phyloP scores from a whole-genome alignment of 2,888 invertebrate genomes.

The Machimus rusticus region DNA sequence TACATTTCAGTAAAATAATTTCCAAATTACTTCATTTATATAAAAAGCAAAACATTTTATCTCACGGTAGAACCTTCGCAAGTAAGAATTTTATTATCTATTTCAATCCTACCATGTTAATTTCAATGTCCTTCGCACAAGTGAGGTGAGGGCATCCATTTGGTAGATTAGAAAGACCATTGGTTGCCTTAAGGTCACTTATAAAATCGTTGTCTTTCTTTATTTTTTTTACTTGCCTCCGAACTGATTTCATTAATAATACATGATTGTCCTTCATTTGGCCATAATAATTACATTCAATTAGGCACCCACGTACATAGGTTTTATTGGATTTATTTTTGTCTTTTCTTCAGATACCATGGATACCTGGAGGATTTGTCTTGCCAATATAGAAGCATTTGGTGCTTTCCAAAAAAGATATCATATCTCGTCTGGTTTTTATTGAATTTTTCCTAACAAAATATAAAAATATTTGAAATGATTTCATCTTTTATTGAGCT shows the following conservation, averaged over 20 bases:
- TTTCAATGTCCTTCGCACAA: background rate
- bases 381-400: background rate
- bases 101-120: background rate
- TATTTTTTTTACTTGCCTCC: background rate
- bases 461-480: too few relatives aligned
- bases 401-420: background rate
- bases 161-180: background rate
- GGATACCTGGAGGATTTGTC: background rate
- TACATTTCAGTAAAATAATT: background rate
- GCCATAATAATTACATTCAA: background rate
- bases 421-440: background rate
- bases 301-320: background rate
- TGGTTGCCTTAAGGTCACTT: background rate
- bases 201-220: background rate
- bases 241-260: background rate
- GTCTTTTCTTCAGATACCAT: background rate
- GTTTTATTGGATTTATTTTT: background rate
- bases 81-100: background rate
- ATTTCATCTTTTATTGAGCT: background rate
- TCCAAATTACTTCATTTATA: background rate
- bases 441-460: background rate
- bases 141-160: background rate
- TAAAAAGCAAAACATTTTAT: background rate
- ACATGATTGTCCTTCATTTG: background rate
- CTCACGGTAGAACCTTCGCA: background rate